Evolutionary conservation across 2,113 vertebrate genomes (phyloP).

Genomic region (Syngnathus scovelli): DNA sequence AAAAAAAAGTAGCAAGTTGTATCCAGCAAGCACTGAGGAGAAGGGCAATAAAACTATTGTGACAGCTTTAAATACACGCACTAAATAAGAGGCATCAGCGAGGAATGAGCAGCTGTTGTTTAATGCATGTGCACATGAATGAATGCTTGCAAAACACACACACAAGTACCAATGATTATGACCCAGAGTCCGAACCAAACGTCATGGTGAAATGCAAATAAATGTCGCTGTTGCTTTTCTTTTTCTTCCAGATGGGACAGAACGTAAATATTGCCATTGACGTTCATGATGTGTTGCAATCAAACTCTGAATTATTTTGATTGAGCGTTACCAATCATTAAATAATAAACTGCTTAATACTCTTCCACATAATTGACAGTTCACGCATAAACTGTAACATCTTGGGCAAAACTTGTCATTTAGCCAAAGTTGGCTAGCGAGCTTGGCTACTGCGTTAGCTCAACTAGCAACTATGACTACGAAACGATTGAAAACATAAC

Average conservation of each 20-base stretch:
- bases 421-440: constrained; percentile 55
- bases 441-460: constrained; percentile 35
- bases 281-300: background rate
- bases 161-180: constrained; percentile 10
- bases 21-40: background rate
- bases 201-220: background rate
- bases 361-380: background rate
- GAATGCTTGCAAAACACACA: constrained; percentile 9
- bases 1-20: constrained; percentile 24
- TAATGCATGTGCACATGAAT: constrained; percentile 33
- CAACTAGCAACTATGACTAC: constrained; percentile 27
- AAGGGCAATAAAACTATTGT: constrained; percentile 9
- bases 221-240: background rate
- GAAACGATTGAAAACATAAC: constrained; percentile 2
- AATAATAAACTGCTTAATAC: background rate
- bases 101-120: constrained; percentile 52
- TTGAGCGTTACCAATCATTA: too few relatives aligned
- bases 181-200: constrained; percentile 5
- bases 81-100: constrained; percentile 46
- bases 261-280: background rate
- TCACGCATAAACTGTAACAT: constrained; percentile 19
- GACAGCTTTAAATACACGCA: constrained; percentile 24
- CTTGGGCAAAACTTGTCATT: constrained; percentile 30
- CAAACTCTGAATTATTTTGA: too few relatives aligned
- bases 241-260: background rate